Evolutionary conservation across 2,888 invertebrate species (phyloP).

Genomic region (Fragum whitleyi): DNA sequence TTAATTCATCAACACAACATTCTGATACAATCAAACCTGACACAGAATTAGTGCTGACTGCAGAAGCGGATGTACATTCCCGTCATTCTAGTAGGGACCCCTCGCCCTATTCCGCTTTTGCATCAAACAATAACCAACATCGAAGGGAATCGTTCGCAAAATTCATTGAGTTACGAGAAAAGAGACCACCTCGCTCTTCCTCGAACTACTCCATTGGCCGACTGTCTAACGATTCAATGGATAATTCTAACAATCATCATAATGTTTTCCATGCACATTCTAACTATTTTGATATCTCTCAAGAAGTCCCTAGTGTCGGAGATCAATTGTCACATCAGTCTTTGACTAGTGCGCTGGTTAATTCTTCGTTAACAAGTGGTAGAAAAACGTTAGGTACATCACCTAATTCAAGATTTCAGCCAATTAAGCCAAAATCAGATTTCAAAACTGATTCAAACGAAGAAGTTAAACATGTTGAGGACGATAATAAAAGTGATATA

Average conservation of each 20-base stretch:
- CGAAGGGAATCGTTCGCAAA: slow-evolving; percentile 48
- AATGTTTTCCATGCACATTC: not conserved
- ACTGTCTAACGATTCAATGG: not conserved
- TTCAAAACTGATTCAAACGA: not conserved
- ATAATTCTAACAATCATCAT: not conserved
- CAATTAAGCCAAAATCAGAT: not conserved
- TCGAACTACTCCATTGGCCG: slow-evolving; percentile 22
- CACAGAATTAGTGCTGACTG: not conserved
- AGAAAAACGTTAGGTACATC: not conserved
- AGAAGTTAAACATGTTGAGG: not conserved
- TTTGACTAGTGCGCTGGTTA: not conserved
- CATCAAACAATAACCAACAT: slow-evolving; percentile 19
- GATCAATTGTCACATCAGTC: not conserved
- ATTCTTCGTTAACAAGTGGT: not conserved
- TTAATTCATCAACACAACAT: not conserved
- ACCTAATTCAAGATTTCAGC: slow-evolving; percentile 1
- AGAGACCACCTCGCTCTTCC: slow-evolving; percentile 33
- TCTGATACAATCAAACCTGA: not conserved
- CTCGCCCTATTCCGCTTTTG: slow-evolving; percentile 2
- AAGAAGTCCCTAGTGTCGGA: not conserved
- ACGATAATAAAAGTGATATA: not conserved
- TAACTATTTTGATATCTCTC: not conserved
- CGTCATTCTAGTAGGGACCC: slow-evolving; percentile 26
- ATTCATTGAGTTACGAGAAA: slow-evolving; percentile 48
- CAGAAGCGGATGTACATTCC: slow-evolving; percentile 15